Evolutionary conservation across 2,797 vertebrate genomes (phyloP).

Genomic region (Cyclura pinguis): DNA sequence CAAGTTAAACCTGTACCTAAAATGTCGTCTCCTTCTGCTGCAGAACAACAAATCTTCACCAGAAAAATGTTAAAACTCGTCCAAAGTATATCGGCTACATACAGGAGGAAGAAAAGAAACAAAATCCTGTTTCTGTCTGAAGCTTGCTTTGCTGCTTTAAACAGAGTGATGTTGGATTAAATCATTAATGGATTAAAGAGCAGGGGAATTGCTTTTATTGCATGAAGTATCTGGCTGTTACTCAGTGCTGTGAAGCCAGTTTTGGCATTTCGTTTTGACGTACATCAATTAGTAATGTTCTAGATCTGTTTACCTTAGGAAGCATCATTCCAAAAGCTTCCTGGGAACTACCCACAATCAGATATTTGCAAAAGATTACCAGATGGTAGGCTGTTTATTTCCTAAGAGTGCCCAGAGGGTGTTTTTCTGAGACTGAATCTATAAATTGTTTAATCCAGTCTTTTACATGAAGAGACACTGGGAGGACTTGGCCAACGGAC

Average conservation of each 20-base stretch:
- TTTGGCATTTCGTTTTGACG: background rate
- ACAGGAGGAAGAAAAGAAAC: background rate
- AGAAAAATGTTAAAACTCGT: background rate
- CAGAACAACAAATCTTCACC: background rate
- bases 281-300: background rate
- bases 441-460: background rate
- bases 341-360: background rate
- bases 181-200: background rate
- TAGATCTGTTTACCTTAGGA: background rate
- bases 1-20: background rate
- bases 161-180: background rate
- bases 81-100: background rate
- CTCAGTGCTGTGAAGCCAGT: background rate
- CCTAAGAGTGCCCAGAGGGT: background rate
- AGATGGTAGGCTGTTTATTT: constrained; percentile 5
- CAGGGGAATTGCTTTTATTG: background rate
- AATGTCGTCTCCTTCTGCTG: background rate
- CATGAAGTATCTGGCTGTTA: background rate
- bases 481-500: background rate
- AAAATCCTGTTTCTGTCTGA: background rate
- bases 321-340: background rate
- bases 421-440: background rate
- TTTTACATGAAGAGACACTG: background rate
- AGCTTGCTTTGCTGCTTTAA: background rate
- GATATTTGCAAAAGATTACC: constrained; percentile 6